phyloP scores from a whole-genome alignment of 2,888 invertebrate species.

The Trichopoda pennipes region DNA sequence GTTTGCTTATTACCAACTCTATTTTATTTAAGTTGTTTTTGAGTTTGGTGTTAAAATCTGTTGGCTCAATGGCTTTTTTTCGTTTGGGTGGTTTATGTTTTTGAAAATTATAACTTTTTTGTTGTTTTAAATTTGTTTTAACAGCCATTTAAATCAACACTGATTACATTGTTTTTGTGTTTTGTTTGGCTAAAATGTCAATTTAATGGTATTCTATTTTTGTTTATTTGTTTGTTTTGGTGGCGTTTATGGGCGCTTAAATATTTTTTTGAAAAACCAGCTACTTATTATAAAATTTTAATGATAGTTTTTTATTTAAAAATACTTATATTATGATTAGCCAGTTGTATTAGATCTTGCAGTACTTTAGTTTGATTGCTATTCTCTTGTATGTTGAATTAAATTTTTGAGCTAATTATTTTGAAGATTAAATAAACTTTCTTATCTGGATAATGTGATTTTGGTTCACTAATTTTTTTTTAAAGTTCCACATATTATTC shows the following conservation, averaged over 20 bases:
- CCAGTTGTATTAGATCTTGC: no score
- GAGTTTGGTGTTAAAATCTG: constrained; percentile 10
- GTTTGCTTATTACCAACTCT: neutral
- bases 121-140: constrained; percentile 27
- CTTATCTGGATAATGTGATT: no score
- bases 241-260: neutral
- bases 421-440: no score
- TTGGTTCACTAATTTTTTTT: no score
- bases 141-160: constrained; percentile 51
- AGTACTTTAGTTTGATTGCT: no score
- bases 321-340: no score
- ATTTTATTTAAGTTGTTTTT: neutral
- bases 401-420: no score
- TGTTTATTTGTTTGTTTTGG: constrained; percentile 6
- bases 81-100: constrained; percentile 17
- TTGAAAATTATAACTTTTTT: constrained; percentile 7
- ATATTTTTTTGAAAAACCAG: no score
- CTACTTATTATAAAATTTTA: no score
- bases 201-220: constrained; percentile 42
- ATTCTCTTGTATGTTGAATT: no score
- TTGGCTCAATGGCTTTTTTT: constrained; percentile 13
- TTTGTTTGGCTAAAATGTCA: constrained; percentile 50
- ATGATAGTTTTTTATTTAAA: no score
- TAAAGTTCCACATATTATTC: no score
- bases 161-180: neutral